Evolutionary conservation across 2,888 invertebrate genomes (phyloP).

Genomic region (Tipula unca): DNA sequence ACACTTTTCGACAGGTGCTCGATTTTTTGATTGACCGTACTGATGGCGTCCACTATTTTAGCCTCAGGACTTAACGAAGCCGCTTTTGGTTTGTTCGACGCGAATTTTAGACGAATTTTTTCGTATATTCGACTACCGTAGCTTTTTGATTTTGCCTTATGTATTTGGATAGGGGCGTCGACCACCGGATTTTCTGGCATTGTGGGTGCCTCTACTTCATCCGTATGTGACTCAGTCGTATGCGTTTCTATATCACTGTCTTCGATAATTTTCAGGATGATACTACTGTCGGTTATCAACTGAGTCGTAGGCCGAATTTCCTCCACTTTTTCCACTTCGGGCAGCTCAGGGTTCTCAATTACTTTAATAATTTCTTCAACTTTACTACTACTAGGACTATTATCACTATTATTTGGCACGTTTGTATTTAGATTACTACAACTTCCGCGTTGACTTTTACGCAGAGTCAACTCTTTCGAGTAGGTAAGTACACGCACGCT

Average conservation of each 20-base stretch:
- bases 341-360: not conserved
- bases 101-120: constrained; percentile 32
- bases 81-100: not conserved
- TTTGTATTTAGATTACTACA: not conserved
- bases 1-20: constrained; percentile 28
- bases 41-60: constrained; percentile 36
- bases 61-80: constrained; percentile 30
- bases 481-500: constrained; percentile 35
- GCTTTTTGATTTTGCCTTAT: constrained; percentile 16
- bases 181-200: not conserved
- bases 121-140: constrained; percentile 34
- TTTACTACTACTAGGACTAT: not conserved
- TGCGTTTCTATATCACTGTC: not conserved
- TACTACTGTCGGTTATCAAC: not conserved
- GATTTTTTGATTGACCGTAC: constrained; percentile 35
- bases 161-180: not conserved
- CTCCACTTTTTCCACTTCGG: not conserved
- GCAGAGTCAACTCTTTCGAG: constrained; percentile 31
- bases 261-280: not conserved
- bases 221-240: not conserved
- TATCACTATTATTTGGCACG: constrained; percentile 19
- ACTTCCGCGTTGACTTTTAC: constrained; percentile 24
- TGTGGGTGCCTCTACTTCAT: constrained; percentile 23
- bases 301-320: not conserved
- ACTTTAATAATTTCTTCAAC: not conserved